Conservation (phyloP, 37 sponge, comb jelly and placozoan genomes). For the Halichondria panicea region DNA sequence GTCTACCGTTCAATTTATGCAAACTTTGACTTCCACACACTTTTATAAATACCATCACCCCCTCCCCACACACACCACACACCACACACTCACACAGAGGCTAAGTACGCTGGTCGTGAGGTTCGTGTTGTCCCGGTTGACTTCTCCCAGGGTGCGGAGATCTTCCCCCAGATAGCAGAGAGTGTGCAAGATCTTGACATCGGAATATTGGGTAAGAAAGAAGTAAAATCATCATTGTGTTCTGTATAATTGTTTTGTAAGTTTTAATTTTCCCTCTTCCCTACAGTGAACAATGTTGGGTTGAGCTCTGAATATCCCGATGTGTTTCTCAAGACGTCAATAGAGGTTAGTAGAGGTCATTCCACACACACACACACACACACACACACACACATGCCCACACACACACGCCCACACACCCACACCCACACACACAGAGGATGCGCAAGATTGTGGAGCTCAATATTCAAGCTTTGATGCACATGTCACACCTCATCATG, state of each 20-base stretch:
- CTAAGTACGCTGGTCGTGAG: constrained; percentile 47
- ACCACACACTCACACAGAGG: constrained; percentile 4
- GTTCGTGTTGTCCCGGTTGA: constrained; percentile 47
- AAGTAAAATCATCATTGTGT: not conserved
- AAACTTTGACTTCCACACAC: too few relatives aligned
- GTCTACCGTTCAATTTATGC: too few relatives aligned
- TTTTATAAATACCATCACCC: not conserved
- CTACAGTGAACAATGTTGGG: constrained; percentile 59
- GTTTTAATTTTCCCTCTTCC: too few relatives aligned
- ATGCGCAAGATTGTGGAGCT: too few relatives aligned
- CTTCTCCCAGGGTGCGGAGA: constrained; percentile 35
- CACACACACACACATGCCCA: too few relatives aligned
- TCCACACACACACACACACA: too few relatives aligned
- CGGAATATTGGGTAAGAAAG: constrained; percentile 46
- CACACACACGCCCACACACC: too few relatives aligned
- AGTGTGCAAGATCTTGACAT: constrained; percentile 41
- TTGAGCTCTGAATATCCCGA: constrained; percentile 30
- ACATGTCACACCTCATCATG: constrained; percentile 59
- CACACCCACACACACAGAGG: too few relatives aligned
- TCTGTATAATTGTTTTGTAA: too few relatives aligned
- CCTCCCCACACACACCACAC: not conserved
- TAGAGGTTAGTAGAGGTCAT: not conserved
- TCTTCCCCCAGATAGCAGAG: constrained; percentile 34
- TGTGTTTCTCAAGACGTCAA: constrained; percentile 18
- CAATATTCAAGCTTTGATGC: too few relatives aligned